Base-by-base conservation (phyloP, 2,113 vertebrate species). In the Brienomyrus longianalis region DNA sequence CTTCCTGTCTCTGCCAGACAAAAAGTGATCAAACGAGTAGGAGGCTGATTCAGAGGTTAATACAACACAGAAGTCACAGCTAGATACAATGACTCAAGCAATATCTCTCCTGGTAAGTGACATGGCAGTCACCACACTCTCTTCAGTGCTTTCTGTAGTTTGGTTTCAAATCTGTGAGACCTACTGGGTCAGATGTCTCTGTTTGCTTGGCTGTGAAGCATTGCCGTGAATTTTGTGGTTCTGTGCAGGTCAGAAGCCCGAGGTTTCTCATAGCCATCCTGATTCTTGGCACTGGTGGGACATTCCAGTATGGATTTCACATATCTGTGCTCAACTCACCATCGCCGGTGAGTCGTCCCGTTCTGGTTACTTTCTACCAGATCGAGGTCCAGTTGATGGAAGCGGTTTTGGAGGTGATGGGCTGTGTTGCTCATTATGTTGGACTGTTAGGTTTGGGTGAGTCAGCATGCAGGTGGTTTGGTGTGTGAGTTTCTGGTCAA, bases 251-350 rank as follows among this genome's bases (percentile, higher is more conserved):
- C 5, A 77, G 93, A n/a, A 93, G 50, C 54, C 96, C 95, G 48
- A 83, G 92, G 52, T 90, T 96, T 0, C 87, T 95, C 15, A 93
- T 92, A 23, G 91, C 91, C 39, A 92, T 94, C 89, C 93, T 96
- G 66, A 91, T 96, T 51, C 85, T 95, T 88, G 97, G 96, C 59
- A 94, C 97, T 15, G 96, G 96, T 86, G 97, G 97, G 50, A 91
- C 94, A 2, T 97, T 97, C 92, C 97, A 97, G 5, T 97, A 96
- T 92, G 97, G 97, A 85, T 94, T 96, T 89, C 91, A 94, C 10
- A 2, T 97, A 48, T 96, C 97, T 56, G 94, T 96, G 88, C 94
- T 97, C 93, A 97, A 95, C 43, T 95, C 96, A 7, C 96, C 97
- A 2, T 96, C 97, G 15, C 88, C 89, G 88, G 97, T 98, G 91